phyloP scores from a whole-genome alignment of 2,888 invertebrate genomes.

The Leucoptera coffeella region DNA sequence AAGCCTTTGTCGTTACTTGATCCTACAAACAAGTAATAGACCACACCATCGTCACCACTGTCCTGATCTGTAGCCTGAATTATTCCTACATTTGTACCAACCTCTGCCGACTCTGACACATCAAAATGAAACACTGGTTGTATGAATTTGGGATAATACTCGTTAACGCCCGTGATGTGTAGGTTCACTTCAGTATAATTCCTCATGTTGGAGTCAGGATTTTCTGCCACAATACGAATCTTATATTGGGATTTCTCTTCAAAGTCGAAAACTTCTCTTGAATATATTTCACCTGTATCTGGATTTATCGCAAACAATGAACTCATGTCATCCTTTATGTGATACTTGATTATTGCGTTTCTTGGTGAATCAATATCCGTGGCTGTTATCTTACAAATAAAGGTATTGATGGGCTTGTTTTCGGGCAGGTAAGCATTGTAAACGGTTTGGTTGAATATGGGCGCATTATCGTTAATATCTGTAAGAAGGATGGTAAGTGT shows the following conservation, averaged over 20 bases:
- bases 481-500: slow-evolving; percentile 80
- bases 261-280: slow-evolving; percentile 77
- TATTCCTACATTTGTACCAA: slow-evolving; percentile 78
- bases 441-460: slow-evolving; percentile 70
- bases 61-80: slow-evolving; percentile 88
- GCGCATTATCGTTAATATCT: slow-evolving; percentile 92
- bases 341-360: slow-evolving; percentile 80
- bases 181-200: slow-evolving; percentile 67
- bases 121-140: slow-evolving; percentile 89
- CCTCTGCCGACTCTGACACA: slow-evolving; percentile 85
- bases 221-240: slow-evolving; percentile 74
- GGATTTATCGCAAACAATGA: slow-evolving; percentile 72
- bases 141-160: slow-evolving; percentile 81
- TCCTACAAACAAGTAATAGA: slow-evolving; percentile 89
- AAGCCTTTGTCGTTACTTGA: slow-evolving; percentile 91
- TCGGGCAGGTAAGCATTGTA: slow-evolving; percentile 78
- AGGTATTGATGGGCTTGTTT: slow-evolving; percentile 70
- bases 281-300: slow-evolving; percentile 69
- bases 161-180: slow-evolving; percentile 79
- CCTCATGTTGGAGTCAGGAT: slow-evolving; percentile 79
- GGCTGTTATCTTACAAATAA: slow-evolving; percentile 70
- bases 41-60: slow-evolving; percentile 78
- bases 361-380: slow-evolving; percentile 82
- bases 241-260: slow-evolving; percentile 73
- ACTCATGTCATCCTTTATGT: slow-evolving; percentile 70